Conservation (phyloP, 2,113 vertebrate genomes). For the Motacilla alba region DNA sequence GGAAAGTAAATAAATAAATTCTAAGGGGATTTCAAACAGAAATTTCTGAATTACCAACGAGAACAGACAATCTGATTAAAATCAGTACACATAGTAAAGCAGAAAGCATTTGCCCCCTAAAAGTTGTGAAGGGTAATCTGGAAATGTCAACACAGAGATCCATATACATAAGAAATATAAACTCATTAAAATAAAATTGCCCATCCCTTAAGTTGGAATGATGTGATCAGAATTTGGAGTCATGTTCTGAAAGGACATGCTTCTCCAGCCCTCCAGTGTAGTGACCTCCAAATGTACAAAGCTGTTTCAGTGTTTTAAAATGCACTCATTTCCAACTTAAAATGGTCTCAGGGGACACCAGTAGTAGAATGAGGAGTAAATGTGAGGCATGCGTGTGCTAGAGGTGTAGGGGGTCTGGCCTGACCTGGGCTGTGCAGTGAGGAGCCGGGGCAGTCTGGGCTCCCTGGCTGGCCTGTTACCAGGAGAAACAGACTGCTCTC, state of each 20-base stretch:
- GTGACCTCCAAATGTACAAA: neutral
- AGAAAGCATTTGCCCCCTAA: neutral
- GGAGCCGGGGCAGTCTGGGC: neutral
- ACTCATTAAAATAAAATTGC: neutral
- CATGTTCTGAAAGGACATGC: neutral
- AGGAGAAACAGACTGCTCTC: neutral
- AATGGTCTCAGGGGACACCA: neutral
- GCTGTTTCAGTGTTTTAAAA: neutral
- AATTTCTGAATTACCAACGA: neutral
- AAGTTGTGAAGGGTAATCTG: neutral
- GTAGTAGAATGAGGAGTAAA: neutral
- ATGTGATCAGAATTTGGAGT: neutral
- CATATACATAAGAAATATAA: neutral
- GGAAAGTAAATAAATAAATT: neutral
- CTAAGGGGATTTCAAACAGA: neutral
- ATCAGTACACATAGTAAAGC: neutral
- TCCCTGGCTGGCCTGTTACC: fast-evolving
- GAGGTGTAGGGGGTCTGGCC: neutral
- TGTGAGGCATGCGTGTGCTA: fast-evolving
- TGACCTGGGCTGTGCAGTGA: neutral
- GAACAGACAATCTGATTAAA: neutral
- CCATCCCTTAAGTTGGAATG: neutral
- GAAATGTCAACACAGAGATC: neutral
- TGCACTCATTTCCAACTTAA: neutral
- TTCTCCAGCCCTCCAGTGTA: neutral